Evolutionary conservation across 2,113 vertebrate genomes (phyloP).

Genomic region (Microcebus murinus): DNA sequence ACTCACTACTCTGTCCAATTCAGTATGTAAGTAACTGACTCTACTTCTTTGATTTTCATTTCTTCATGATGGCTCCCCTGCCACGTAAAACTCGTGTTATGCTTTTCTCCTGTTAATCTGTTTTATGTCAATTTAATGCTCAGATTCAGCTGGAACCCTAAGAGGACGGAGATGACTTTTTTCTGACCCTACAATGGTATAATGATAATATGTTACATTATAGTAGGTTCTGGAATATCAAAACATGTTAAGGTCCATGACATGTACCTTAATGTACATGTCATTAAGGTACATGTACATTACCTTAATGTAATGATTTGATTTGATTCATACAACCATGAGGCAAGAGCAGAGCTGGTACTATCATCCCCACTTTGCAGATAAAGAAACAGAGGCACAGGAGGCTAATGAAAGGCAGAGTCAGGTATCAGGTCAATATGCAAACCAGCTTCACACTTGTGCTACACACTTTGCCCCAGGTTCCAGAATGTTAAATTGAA

Average conservation of each 20-base stretch:
- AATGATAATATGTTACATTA: not conserved
- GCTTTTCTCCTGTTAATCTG: not conserved
- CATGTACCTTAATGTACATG: too few species aligned
- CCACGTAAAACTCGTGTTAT: not conserved
- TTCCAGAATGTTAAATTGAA: slow-evolving; percentile 75
- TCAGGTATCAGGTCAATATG: not conserved
- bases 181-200: not conserved
- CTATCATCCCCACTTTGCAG: slow-evolving; percentile 22
- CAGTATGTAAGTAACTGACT: not conserved
- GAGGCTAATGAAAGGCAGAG: not conserved
- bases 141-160: not conserved
- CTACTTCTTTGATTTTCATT: not conserved
- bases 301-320: not conserved
- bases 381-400: not conserved
- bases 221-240: not conserved
- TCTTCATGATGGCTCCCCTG: not conserved
- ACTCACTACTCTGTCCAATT: not conserved
- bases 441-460: not conserved
- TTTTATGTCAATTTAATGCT: not conserved
- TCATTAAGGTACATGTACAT: too few species aligned
- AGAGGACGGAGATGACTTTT: not conserved
- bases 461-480: slow-evolving; percentile 34
- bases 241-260: not conserved
- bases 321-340: not conserved
- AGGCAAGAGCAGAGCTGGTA: not conserved